A percentile compares a stretch with the other conserved stretches of the same genome.
phyloP scores from a whole-genome alignment of 1,140 invertebrate species.

The Diuraphis noxia region DNA sequence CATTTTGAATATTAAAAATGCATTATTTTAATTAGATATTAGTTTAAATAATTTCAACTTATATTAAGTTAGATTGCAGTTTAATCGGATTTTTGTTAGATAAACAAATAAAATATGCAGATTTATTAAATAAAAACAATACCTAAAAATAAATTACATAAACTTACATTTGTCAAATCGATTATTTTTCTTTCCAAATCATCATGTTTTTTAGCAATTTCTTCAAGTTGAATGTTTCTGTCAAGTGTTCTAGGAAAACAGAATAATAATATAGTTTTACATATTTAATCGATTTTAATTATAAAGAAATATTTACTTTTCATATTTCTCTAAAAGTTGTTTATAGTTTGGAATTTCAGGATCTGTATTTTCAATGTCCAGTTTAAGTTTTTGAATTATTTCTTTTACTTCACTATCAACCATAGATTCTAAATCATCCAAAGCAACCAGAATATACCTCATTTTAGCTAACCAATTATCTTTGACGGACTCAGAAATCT shows the following conservation, averaged over 20 bases:
- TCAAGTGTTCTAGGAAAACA: neutral
- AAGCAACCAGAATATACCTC: slow-evolving; percentile 7
- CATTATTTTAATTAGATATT: neutral
- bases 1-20: neutral
- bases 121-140: neutral
- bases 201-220: slow-evolving; percentile 13
- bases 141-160: neutral
- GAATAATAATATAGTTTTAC: neutral
- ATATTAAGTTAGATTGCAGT: neutral
- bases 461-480: slow-evolving; percentile 38
- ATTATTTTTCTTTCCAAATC: slow-evolving; percentile 48
- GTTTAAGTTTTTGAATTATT: slow-evolving; percentile 37
- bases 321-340: slow-evolving; percentile 44
- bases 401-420: slow-evolving; percentile 35
- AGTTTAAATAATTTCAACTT: neutral
- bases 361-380: slow-evolving; percentile 23
- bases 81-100: neutral
- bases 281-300: neutral
- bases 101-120: neutral
- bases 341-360: neutral
- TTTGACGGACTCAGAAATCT: slow-evolving; percentile 26
- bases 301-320: slow-evolving; percentile 25
- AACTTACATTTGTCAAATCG: slow-evolving; percentile 48
- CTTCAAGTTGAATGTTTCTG: slow-evolving; percentile 40
- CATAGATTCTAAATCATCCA: slow-evolving; percentile 41